These are phyloP conservation scores for Microplitis deprimator DNA, from an alignment of 2,888 invertebrate genomes.

Conservation along the genomic window DNA sequence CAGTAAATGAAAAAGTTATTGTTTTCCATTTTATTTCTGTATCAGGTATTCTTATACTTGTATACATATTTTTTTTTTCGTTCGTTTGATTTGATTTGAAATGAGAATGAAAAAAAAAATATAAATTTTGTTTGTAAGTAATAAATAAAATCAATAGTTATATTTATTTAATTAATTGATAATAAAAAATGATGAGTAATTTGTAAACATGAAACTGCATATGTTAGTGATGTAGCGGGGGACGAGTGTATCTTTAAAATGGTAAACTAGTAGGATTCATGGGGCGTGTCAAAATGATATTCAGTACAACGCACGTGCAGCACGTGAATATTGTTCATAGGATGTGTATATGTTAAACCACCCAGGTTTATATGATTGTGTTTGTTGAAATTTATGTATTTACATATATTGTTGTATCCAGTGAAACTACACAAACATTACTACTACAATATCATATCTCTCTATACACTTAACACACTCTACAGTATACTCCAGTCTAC, in stretches of 20 bases:
- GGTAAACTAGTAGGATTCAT: neutral
- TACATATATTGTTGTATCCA: conserved; percentile 9
- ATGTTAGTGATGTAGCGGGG: neutral
- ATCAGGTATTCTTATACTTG: conserved; percentile 17
- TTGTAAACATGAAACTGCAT: neutral
- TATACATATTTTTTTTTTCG: conserved; percentile 8
- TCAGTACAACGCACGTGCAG: conserved; percentile 18
- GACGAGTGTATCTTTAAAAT: neutral
- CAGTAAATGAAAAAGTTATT: conserved; percentile 60
- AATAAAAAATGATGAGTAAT: neutral
- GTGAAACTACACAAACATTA: neutral
- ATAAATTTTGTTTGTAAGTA: too few relatives aligned
- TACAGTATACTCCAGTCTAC: too few relatives aligned
- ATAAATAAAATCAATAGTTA: neutral
- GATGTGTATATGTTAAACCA: conserved; percentile 21
- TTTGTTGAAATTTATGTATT: conserved; percentile 47
- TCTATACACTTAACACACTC: too few relatives aligned
- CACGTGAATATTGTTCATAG: conserved; percentile 30
- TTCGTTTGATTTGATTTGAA: conserved; percentile 1
- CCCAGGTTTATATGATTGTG: conserved; percentile 42
- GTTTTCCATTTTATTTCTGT: conserved; percentile 55
- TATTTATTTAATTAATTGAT: conserved; percentile 1
- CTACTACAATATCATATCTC: neutral
- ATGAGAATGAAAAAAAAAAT: neutral
- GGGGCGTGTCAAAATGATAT: conserved; percentile 1